A percentile compares a stretch with the other conserved stretches of the same genome.
phyloP scores from a whole-genome alignment of 2,888 invertebrate genomes.

The Pristionchus arcanus region DNA sequence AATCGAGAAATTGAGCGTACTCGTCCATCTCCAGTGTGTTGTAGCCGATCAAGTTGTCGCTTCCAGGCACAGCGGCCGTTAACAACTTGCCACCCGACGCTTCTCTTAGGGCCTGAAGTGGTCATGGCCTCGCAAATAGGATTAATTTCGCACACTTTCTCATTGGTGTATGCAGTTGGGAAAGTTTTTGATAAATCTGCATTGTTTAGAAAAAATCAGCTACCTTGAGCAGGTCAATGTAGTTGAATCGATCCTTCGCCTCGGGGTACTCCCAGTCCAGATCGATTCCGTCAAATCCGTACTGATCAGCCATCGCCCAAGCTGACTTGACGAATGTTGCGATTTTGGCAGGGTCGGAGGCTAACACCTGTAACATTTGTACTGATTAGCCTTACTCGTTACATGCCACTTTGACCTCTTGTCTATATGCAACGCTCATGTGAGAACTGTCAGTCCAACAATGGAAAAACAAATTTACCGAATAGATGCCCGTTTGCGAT shows the following conservation, averaged over 20 bases:
- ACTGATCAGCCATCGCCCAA: slow-evolving; percentile 42
- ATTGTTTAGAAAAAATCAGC: too few relatives aligned
- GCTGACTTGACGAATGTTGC: slow-evolving; percentile 1
- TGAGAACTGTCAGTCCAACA: too few relatives aligned
- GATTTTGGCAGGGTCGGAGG: neutral
- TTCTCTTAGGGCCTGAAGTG: neutral
- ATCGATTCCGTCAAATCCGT: slow-evolving; percentile 42
- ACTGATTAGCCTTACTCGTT: too few relatives aligned
- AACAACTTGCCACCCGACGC: neutral
- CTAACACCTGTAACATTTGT: neutral
- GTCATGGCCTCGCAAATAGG: too few relatives aligned
- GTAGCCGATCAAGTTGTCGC: slow-evolving; percentile 84
- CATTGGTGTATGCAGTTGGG: too few relatives aligned
- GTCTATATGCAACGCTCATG: too few relatives aligned
- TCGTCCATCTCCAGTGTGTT: slow-evolving; percentile 77
- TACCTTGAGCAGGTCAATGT: slow-evolving; percentile 13
- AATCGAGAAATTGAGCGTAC: neutral
- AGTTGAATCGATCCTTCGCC: neutral
- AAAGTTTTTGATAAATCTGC: too few relatives aligned
- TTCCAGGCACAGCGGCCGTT: neutral
- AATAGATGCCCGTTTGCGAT: neutral
- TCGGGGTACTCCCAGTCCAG: slow-evolving; percentile 48
- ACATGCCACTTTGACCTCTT: too few relatives aligned
- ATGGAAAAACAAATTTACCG: too few relatives aligned
- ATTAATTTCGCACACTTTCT: too few relatives aligned